Percentiles rank a stretch among this genome's conserved stretches.
These are phyloP conservation scores for Oxyteleia sp. DNA, from an alignment of 2,888 invertebrate genomes.

Conservation along the genomic window DNA sequence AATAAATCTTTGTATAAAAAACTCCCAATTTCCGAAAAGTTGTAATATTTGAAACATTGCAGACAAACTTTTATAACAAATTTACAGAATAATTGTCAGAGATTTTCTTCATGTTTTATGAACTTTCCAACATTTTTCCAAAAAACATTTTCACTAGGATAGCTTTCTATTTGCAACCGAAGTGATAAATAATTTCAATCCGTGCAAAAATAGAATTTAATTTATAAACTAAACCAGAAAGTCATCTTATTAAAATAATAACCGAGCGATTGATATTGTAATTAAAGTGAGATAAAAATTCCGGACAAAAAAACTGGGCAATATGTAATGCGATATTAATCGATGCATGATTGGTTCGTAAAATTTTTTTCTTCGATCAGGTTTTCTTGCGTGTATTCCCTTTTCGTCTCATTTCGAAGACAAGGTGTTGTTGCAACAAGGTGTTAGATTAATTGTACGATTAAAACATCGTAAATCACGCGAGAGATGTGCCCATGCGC, in stretches of 20 bases:
- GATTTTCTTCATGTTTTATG: no score
- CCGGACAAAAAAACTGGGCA: conserved; percentile 16
- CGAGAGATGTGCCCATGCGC: conserved; percentile 78
- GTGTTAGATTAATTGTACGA: conserved; percentile 88
- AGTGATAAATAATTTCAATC: no score
- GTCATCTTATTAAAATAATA: not conserved
- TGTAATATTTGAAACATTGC: no score
- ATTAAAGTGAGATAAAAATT: conserved; percentile 21
- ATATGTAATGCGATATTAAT: conserved; percentile 22
- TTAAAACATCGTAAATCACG: conserved; percentile 87
- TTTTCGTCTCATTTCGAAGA: conserved; percentile 74
- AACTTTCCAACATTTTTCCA: no score
- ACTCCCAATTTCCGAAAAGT: no score
- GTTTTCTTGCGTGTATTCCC: conserved; percentile 22
- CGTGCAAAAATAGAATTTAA: not conserved
- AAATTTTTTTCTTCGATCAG: conserved; percentile 42
- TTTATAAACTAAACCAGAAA: not conserved
- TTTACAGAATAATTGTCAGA: no score
- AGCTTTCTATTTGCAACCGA: not conserved
- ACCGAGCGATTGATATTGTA: conserved; percentile 12
- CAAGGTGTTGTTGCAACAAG: conserved; percentile 87
- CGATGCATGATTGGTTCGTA: conserved; percentile 39
- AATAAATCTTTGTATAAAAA: no score
- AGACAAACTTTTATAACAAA: no score
- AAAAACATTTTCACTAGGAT: no score